Evolutionary conservation across 2,113 vertebrate genomes (phyloP).

Genomic region (Machaerirhynchus nigripectus): DNA sequence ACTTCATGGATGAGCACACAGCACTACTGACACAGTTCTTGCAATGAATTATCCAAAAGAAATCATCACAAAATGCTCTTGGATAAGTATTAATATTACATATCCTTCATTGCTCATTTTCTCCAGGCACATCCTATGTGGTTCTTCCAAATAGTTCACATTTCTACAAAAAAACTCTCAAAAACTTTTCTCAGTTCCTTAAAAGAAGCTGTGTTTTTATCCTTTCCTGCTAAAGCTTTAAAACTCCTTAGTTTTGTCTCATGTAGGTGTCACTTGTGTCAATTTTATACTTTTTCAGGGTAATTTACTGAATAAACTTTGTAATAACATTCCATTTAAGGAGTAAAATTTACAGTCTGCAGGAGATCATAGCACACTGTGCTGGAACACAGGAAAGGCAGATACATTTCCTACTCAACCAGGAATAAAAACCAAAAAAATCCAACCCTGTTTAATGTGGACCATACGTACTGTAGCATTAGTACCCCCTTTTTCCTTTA

Average conservation of each 20-base stretch:
- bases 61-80: background rate
- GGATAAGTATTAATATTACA: background rate
- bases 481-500: background rate
- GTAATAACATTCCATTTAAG: background rate
- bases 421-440: background rate
- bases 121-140: background rate
- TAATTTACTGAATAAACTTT: background rate
- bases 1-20: background rate
- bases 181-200: background rate
- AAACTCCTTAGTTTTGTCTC: background rate
- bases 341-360: background rate
- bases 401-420: background rate
- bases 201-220: background rate
- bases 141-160: background rate
- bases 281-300: background rate
- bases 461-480: background rate
- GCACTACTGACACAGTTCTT: background rate
- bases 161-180: background rate
- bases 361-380: background rate
- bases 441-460: background rate
- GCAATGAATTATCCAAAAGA: background rate
- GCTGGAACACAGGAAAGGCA: background rate
- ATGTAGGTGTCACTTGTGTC: background rate
- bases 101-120: background rate
- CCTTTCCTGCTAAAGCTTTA: background rate